Evolutionary conservation across 2,113 vertebrate species (phyloP), one percentile per base, ranked within the genome.

Genomic region (Strix aluco): DNA sequence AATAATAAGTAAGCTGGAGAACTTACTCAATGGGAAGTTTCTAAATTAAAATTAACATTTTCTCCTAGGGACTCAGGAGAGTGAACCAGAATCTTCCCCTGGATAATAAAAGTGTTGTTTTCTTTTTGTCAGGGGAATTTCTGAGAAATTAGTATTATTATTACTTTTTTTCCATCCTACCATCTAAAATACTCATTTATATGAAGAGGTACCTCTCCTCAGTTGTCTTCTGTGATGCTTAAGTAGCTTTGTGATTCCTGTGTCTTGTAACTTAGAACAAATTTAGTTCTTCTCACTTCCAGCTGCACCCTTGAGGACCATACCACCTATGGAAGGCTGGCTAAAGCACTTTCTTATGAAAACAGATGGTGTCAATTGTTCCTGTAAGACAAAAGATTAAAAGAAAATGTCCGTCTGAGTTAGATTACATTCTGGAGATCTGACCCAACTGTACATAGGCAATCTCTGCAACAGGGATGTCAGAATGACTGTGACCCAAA

Each of bases 291-390:
- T 83, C n/a, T 88, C 18, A 23, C 47, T 88, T 75, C 74, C 79
- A 90, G 58, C 74, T 75, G 62, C 57, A 72, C 34, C 71, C n/a
- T n/a, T 84, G 91, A 77, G 93, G 65, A 55, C 15, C 36, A n/a
- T 49, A 9, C 18, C 72, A 70, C 73, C 80, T 79, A 81, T 29
- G 40, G 86, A 67, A 87, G 44, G 40, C 49, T 71, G 47, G 32
- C 58, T 77, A 15, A 57, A 90, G 54, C 70, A 69, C 63, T 71
- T 95, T 3, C 57, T 52, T 72, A 17, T 4, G 73, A 21, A 87
- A 84, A 52, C 94, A 95, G 91, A 84, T 86, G 86, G 88, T 23
- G 9, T 6, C 73, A 57, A 63, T 92, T 96, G 80, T 96, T 82
- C 59, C 44, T 79, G 11, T 9, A 26, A 91, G 25, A 95, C 91